Evolutionary conservation across 1,140 invertebrate genomes (phyloP).

Genomic region (Caenorhabditis tropicalis): DNA sequence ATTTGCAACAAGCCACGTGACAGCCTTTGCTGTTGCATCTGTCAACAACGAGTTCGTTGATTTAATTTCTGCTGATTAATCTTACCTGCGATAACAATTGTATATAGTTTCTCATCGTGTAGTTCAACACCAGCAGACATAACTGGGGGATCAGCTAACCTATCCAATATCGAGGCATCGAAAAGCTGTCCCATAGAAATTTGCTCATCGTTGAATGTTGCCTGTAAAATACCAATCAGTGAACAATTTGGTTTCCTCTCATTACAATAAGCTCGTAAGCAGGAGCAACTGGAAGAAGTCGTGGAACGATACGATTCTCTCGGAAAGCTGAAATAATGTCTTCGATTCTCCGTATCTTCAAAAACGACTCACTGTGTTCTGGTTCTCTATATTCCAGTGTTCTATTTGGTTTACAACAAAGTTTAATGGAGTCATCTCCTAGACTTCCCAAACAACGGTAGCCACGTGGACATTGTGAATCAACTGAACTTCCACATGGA

Average conservation of each 20-base stretch:
- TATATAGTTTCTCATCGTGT: constrained; percentile 22
- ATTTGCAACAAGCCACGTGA: constrained; percentile 17
- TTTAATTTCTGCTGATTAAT: no score
- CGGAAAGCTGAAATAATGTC: not conserved
- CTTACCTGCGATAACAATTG: constrained; percentile 5
- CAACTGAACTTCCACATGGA: not conserved
- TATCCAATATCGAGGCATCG: not conserved
- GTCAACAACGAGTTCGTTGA: not conserved
- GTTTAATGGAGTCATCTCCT: constrained; percentile 2
- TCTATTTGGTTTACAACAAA: constrained; percentile 31
- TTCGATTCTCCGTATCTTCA: not conserved
- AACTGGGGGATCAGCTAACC: not conserved
- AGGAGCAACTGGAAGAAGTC: not conserved
- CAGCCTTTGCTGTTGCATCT: constrained; percentile 26
- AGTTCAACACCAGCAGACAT: constrained; percentile 34
- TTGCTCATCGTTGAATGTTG: constrained; percentile 6
- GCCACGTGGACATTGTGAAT: constrained; percentile 11
- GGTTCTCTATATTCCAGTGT: constrained; percentile 25
- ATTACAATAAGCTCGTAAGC: not conserved
- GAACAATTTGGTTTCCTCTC: not conserved
- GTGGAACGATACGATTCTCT: constrained; percentile 6
- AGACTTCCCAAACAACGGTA: constrained; percentile 14
- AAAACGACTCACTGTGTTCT: not conserved
- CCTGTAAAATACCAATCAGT: not conserved
- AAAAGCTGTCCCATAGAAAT: constrained; percentile 21